These are phyloP conservation scores for Dasysyrphus albostriatus DNA, from an alignment of 2,888 invertebrate species.

Conservation along the genomic window DNA sequence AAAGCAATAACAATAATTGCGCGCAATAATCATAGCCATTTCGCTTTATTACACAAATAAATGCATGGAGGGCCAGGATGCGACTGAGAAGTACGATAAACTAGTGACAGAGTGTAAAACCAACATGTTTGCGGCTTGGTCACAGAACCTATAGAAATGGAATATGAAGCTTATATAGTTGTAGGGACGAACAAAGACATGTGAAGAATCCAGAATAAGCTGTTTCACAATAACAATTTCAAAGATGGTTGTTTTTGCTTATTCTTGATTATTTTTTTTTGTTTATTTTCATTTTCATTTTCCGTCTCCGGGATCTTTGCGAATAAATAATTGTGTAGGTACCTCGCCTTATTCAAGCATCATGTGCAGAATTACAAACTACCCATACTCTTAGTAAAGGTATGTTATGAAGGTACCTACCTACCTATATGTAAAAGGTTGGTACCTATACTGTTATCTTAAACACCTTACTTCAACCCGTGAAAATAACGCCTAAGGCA, in stretches of 20 bases:
- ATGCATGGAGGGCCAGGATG: conserved; percentile 19
- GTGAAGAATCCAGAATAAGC: conserved; percentile 12
- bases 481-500: conserved; percentile 12
- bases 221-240: conserved; percentile 23
- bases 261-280: conserved; percentile 10
- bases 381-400: no score
- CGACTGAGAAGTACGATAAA: conserved; percentile 6
- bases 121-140: conserved; percentile 53
- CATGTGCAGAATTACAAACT: conserved; percentile 7
- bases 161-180: background rate
- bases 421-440: background rate
- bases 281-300: conserved; percentile 51
- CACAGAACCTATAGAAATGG: background rate
- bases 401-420: no score
- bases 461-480: conserved; percentile 1
- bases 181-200: background rate
- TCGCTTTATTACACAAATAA: conserved; percentile 63
- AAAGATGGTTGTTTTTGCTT: conserved; percentile 16
- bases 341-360: background rate
- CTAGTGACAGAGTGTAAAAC: conserved; percentile 33
- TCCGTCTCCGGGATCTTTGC: background rate
- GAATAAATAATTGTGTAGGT: background rate
- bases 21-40: conserved; percentile 76
- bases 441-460: background rate
- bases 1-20: conserved; percentile 76